Conservation (phyloP, 2,113 vertebrate genomes). For the Melierax canorus region DNA sequence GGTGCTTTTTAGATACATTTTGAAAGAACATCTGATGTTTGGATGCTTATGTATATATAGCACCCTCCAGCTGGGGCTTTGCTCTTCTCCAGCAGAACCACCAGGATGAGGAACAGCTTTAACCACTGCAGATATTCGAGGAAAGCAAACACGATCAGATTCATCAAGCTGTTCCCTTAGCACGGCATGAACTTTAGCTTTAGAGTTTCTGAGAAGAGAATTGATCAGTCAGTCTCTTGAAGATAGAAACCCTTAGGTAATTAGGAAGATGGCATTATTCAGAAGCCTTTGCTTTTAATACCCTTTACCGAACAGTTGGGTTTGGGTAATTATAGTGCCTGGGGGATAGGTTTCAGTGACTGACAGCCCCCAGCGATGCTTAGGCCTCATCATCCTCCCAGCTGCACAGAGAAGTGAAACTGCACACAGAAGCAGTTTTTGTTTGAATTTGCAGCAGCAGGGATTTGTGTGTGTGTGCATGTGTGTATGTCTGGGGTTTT, state of each 20-base stretch:
- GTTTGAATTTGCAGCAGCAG: constrained; percentile 5
- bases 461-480: neutral
- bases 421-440: constrained; percentile 43
- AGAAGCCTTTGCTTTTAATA: neutral
- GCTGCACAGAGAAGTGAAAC: neutral
- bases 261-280: constrained; percentile 33
- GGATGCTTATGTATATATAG: neutral
- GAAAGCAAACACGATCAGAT: neutral
- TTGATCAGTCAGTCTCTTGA: constrained; percentile 37
- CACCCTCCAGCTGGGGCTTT: neutral
- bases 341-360: neutral
- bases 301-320: constrained; percentile 13
- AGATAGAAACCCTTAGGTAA: constrained; percentile 10
- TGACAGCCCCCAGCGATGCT: neutral
- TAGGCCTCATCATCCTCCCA: neutral
- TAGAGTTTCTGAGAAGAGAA: neutral
- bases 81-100: neutral
- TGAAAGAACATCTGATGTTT: neutral
- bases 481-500: neutral
- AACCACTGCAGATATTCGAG: fast-evolving
- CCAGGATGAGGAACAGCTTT: neutral
- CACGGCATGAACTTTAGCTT: constrained; percentile 13
- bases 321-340: constrained; percentile 16
- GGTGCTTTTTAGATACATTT: neutral
- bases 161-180: constrained; percentile 11